These are phyloP conservation scores for Dasypolia templi DNA, from an alignment of 2,888 invertebrate species.

Conservation along the genomic window DNA sequence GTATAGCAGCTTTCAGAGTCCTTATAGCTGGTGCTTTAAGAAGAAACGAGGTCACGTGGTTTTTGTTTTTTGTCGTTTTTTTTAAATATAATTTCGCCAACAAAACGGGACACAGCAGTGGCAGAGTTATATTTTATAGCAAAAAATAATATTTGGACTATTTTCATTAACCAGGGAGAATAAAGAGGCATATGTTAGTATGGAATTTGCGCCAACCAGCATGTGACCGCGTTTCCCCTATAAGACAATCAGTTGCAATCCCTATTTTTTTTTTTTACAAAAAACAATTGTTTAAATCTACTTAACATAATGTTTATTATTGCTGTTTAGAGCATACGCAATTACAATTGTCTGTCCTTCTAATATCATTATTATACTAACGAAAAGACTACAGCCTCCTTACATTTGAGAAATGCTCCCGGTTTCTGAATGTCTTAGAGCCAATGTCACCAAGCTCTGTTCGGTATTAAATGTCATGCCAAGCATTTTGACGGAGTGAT, in stretches of 20 bases:
- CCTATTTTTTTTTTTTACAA: background rate
- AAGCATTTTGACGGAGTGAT: background rate
- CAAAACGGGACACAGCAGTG: no score
- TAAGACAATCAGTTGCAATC: slow-evolving; percentile 12
- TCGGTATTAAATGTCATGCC: background rate
- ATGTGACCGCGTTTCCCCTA: no score
- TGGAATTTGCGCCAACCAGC: no score
- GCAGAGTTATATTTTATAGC: no score
- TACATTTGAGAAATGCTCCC: background rate
- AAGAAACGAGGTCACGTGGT: no score
- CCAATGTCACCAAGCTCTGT: background rate
- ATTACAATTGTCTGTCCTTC: slow-evolving; percentile 12
- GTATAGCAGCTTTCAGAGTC: background rate
- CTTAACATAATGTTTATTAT: slow-evolving; percentile 45
- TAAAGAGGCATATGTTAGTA: no score
- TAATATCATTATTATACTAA: slow-evolving; percentile 34
- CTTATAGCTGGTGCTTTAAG: no score
- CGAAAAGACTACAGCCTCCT: background rate
- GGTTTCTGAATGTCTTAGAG: background rate
- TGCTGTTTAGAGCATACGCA: slow-evolving; percentile 26
- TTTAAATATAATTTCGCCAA: no score
- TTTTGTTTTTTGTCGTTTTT: no score
- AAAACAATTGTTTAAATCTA: slow-evolving; percentile 30
- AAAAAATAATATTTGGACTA: no score
- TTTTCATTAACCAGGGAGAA: no score